A percentile compares a stretch with the other conserved stretches of the same genome.
Conservation (phyloP, 1,140 invertebrate genomes). For the Panagrolaimus sp. region DNA sequence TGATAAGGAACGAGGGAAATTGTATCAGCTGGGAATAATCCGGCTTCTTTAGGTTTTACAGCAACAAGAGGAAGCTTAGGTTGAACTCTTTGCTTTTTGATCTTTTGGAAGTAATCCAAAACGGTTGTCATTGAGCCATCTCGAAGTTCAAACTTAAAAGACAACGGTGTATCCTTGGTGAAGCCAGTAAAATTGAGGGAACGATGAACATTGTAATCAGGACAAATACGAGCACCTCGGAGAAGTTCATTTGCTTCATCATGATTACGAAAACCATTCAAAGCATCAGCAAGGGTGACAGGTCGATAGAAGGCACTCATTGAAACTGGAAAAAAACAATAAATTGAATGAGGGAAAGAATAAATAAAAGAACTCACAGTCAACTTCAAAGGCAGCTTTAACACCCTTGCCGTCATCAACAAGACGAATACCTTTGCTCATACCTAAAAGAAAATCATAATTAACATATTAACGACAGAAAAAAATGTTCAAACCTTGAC, state of each 20-base stretch:
- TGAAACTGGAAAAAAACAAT: neutral
- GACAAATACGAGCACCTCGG: neutral
- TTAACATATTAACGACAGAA: no score
- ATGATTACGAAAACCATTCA: neutral
- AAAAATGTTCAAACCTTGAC: neutral
- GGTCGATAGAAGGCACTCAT: neutral
- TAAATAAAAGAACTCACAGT: neutral
- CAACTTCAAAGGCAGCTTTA: neutral
- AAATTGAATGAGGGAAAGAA: neutral
- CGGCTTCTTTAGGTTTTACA: neutral
- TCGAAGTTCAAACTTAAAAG: neutral
- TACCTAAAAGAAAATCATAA: neutral
- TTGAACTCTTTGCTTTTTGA: neutral
- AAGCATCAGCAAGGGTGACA: neutral
- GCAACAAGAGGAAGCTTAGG: neutral
- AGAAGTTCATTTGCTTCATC: neutral
- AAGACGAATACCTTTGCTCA: neutral
- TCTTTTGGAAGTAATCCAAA: neutral
- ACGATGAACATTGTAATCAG: neutral
- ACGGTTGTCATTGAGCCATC: neutral
- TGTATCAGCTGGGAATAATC: neutral
- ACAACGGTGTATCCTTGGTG: neutral
- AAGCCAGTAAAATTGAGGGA: neutral
- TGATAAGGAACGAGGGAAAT: neutral
- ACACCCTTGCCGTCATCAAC: neutral